These are phyloP conservation scores for Tetropium fuscum DNA, from an alignment of 2,888 invertebrate species.

Conservation along the genomic window DNA sequence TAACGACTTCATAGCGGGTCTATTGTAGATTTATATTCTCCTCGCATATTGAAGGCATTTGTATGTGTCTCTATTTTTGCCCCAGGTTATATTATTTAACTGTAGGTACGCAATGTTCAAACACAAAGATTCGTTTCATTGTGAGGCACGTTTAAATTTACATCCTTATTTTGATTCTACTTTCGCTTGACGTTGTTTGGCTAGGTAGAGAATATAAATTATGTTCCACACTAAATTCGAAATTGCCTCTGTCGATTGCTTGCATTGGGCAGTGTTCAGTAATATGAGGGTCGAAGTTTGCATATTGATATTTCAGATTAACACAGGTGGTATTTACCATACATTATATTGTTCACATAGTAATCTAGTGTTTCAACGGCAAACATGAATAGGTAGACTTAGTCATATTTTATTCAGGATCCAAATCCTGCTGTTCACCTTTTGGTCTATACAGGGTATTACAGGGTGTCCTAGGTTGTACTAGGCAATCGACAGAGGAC, in stretches of 20 bases:
- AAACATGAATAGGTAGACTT: too few relatives aligned
- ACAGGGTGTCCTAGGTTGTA: too few relatives aligned
- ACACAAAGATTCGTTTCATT: not conserved
- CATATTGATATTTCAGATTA: not conserved
- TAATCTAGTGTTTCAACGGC: too few relatives aligned
- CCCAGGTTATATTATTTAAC: not conserved
- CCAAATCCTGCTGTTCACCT: too few relatives aligned
- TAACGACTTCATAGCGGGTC: not conserved
- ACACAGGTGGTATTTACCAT: too few relatives aligned
- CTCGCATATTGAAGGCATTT: not conserved
- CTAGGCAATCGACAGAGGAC: too few relatives aligned
- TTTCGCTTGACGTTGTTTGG: not conserved
- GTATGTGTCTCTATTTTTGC: not conserved
- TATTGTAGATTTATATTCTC: not conserved
- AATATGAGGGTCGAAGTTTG: constrained; percentile 4
- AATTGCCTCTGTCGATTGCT: not conserved
- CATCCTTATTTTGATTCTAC: not conserved
- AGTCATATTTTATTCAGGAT: too few relatives aligned
- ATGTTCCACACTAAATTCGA: constrained; percentile 7
- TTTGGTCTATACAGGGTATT: too few relatives aligned
- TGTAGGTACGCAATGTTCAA: not conserved
- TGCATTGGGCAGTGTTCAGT: constrained; percentile 9
- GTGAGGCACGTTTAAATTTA: not conserved
- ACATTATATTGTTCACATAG: too few relatives aligned
- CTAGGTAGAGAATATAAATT: constrained; percentile 6